Evolutionary conservation across 2,113 vertebrate species (phyloP).

Genomic region (Pristiophorus japonicus): DNA sequence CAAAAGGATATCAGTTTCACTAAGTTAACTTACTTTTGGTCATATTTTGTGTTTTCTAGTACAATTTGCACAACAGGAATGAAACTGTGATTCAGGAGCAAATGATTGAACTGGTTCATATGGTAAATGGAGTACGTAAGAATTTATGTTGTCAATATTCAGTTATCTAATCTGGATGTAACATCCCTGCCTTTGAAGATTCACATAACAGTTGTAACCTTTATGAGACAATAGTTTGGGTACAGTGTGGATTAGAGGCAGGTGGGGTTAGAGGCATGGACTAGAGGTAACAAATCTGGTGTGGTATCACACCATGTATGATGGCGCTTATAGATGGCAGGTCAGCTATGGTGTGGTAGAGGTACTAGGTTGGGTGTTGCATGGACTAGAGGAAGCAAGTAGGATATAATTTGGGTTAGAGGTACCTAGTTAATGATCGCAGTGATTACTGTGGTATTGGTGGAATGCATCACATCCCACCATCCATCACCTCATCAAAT

Average conservation of each 20-base stretch:
- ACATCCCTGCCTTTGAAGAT: background rate
- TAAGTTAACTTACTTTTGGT: background rate
- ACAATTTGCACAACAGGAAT: conserved; percentile 50
- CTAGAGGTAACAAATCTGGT: background rate
- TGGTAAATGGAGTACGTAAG: conserved; percentile 70
- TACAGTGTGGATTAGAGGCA: background rate
- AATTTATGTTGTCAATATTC: background rate
- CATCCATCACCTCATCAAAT: no score
- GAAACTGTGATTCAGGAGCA: conserved; percentile 57
- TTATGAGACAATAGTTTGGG: background rate
- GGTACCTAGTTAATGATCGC: background rate
- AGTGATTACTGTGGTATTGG: no score
- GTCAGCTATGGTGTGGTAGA: background rate
- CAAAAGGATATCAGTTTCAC: background rate
- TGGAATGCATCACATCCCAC: no score
- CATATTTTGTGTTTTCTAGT: conserved; percentile 55
- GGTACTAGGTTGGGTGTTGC: background rate
- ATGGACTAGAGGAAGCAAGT: background rate
- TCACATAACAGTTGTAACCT: background rate
- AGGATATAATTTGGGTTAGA: background rate
- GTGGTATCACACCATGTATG: background rate
- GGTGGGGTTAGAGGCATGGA: background rate
- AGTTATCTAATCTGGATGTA: background rate
- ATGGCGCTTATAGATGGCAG: background rate
- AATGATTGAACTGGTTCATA: conserved; percentile 67